phyloP scores from a whole-genome alignment of 2,113 vertebrate species.

The Balaeniceps rex region DNA sequence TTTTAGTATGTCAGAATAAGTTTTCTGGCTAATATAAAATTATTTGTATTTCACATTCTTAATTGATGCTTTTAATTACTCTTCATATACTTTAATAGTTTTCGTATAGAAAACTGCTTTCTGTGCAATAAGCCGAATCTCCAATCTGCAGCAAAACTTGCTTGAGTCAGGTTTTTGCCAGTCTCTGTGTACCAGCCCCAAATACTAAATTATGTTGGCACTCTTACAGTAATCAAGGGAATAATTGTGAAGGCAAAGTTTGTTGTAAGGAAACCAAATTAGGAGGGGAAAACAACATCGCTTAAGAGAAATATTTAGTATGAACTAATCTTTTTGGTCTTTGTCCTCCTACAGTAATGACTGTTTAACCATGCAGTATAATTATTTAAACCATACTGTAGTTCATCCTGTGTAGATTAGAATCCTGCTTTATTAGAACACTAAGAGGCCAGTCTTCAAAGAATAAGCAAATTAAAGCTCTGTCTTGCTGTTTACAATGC shows the following conservation, averaged over 20 bases:
- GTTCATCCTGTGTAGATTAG: slow-evolving; percentile 24
- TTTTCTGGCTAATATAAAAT: slow-evolving; percentile 59
- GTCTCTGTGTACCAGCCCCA: slow-evolving; percentile 17
- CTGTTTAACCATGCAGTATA: slow-evolving; percentile 15
- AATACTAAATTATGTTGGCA: slow-evolving; percentile 53
- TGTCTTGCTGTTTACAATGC: slow-evolving; percentile 22
- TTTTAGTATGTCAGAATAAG: slow-evolving; percentile 42
- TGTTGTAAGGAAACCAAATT: slow-evolving; percentile 60
- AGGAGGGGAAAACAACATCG: neutral
- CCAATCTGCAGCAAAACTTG: slow-evolving; percentile 51
- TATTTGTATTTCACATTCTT: slow-evolving; percentile 56
- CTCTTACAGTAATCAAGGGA: slow-evolving; percentile 47
- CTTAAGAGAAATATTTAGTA: slow-evolving; percentile 51
- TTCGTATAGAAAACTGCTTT: slow-evolving; percentile 57
- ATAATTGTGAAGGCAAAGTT: slow-evolving; percentile 49
- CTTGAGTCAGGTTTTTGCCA: slow-evolving; percentile 62
- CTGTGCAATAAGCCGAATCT: slow-evolving; percentile 47
- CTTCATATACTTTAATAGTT: slow-evolving; percentile 61
- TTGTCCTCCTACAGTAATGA: slow-evolving; percentile 9
- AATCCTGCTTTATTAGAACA: slow-evolving; percentile 1
- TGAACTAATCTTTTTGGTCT: slow-evolving; percentile 36
- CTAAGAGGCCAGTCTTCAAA: slow-evolving; percentile 41
- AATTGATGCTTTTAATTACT: slow-evolving; percentile 69
- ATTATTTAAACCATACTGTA: slow-evolving; percentile 36
- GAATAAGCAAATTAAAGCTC: slow-evolving; percentile 34